Evolutionary conservation across 2,888 invertebrate species (phyloP).

Genomic region (Rhamphomyia laevipes): DNA sequence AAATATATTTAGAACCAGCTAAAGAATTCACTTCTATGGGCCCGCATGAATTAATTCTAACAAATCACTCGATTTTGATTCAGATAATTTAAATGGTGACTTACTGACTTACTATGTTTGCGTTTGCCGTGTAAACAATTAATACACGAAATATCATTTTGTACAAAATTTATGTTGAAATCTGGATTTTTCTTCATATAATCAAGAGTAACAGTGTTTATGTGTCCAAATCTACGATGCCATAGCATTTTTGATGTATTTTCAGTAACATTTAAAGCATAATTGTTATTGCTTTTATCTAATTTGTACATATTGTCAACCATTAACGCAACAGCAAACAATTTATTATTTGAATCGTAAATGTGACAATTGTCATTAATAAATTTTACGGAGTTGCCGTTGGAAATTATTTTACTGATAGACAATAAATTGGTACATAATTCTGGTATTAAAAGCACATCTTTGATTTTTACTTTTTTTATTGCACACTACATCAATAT

Average conservation of each 20-base stretch:
- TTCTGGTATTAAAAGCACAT: conserved; percentile 2
- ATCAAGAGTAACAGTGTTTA: background rate
- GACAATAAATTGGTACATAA: conserved; percentile 5
- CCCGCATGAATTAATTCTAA: too few species aligned
- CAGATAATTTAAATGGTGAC: too few species aligned
- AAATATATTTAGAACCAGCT: too few species aligned
- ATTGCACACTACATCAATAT: too few species aligned
- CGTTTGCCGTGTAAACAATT: background rate
- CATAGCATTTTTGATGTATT: background rate
- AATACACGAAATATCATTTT: background rate
- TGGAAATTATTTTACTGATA: conserved; percentile 3
- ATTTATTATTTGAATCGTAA: background rate
- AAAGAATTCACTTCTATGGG: too few species aligned
- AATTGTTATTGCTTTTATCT: background rate
- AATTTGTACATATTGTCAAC: conserved; percentile 2
- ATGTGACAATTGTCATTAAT: conserved; percentile 1
- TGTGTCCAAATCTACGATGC: conserved; percentile 3
- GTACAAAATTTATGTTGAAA: background rate
- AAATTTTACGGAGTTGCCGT: conserved; percentile 1
- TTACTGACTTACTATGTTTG: conserved; percentile 1
- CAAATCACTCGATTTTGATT: too few species aligned
- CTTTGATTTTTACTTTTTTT: background rate
- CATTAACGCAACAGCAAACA: conserved; percentile 1
- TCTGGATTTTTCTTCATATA: background rate
- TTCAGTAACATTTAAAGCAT: background rate